Conservation (phyloP, 2,797 vertebrate species). For the Falco naumanni region DNA sequence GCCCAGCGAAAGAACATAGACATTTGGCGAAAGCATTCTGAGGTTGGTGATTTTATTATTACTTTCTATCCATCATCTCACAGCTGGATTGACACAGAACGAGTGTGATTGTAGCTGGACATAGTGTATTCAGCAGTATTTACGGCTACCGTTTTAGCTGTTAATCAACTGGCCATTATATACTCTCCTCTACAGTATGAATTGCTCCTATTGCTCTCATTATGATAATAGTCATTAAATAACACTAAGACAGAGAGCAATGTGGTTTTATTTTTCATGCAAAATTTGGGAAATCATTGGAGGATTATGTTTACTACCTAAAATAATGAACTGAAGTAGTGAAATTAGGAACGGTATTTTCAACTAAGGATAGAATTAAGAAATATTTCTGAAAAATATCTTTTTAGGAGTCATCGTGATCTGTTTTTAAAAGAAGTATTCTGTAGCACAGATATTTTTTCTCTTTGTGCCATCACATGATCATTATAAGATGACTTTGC, state of each 20-base stretch:
- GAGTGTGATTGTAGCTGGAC: conserved; percentile 66
- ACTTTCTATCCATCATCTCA: conserved; percentile 80
- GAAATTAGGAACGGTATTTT: conserved; percentile 43
- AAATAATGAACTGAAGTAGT: conserved; percentile 40
- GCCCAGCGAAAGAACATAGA: conserved; percentile 99
- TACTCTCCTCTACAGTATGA: not conserved
- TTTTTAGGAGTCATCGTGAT: not conserved
- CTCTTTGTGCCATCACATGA: not conserved
- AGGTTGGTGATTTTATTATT: conserved; percentile 92
- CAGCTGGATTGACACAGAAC: conserved; percentile 75
- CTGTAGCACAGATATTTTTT: not conserved
- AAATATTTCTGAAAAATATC: not conserved
- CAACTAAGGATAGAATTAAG: conserved; percentile 11
- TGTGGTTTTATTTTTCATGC: conserved; percentile 54
- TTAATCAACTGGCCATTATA: conserved; percentile 36
- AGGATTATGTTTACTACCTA: conserved; percentile 25
- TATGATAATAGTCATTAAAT: conserved; percentile 58
- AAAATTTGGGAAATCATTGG: conserved; percentile 29
- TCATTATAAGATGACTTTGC: conserved; percentile 17
- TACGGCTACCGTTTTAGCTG: conserved; percentile 42
- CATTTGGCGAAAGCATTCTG: conserved; percentile 98
- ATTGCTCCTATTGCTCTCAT: conserved; percentile 55
- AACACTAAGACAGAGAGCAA: conserved; percentile 17
- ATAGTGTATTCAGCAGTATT: conserved; percentile 45
- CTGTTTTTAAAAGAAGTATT: not conserved